Base-by-base conservation (phyloP, 2,797 vertebrate species). In the Hybognathus amarus region DNA sequence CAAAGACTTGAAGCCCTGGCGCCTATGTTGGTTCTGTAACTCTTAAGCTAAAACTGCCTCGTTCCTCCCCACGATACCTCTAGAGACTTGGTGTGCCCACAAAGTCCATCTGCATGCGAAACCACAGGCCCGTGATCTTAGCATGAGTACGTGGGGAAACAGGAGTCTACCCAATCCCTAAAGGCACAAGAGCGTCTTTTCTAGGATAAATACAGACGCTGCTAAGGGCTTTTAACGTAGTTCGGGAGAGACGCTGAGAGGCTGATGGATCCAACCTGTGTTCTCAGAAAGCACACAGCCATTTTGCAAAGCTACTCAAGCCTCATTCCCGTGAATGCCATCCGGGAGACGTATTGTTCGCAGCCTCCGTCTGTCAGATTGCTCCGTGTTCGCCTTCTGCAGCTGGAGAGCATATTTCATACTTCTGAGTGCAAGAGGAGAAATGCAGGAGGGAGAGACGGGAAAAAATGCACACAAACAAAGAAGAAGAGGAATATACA, bases 331-430 rank as follows among this genome's bases (percentile, higher is more conserved):
- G 85, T 82, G 85, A 87, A 85, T 79, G 79, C 81, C 80, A 79
- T 79, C 77, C 54, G 10, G 71, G 87, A 82, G 67, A 84, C 54
- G 70, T 77, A 88, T 90, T 87, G 90, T 88, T 86, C 90, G 87
- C 24, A 77, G 89, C 90, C 88, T 87, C 89, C 77, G 22, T 88
- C 90, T 88, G 84, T 85, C 87, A 88, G 59, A 68, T 59, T 30
- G 33, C 63, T 76, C 71, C 45, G 1, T 54, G 54, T 80, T 77
- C 64, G 79, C 83, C 83, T 87, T 80, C 91, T 92, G 87, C 91
- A 92, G 90, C 82, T 85, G 87, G 56, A 22, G 50, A 89, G 87
- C 78, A 83, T 90, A 92, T 93, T 92, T 91, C 90, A 90, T 86
- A 78, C 83, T 89, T 89, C 89, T 89, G 79, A 81, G 50, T 68